These are phyloP conservation scores for Pseudorhiza aurosa DNA, from an alignment of 30 jellyfish, hydroid and myxozoan genomes.

Conservation along the genomic window DNA sequence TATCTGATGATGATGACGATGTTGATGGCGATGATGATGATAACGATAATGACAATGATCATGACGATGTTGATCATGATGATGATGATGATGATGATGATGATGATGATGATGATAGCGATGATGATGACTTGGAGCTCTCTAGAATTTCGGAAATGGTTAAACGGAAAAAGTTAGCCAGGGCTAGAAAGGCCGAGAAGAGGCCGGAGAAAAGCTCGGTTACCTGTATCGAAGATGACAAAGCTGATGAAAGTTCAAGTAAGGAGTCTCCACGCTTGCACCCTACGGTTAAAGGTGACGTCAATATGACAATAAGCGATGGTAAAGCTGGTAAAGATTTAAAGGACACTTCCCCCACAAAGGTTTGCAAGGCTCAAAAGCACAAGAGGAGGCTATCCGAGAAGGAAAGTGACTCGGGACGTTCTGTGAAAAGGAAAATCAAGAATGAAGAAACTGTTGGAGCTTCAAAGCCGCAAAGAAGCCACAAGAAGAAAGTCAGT, in stretches of 20 bases:
- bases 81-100: neutral
- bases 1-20: slow-evolving; percentile 38
- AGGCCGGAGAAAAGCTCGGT: neutral
- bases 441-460: neutral
- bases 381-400: neutral
- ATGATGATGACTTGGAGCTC: slow-evolving; percentile 32
- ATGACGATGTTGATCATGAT: slow-evolving; percentile 40
- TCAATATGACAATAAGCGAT: neutral
- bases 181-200: slow-evolving; percentile 19
- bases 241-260: neutral
- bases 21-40: slow-evolving; percentile 44
- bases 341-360: neutral
- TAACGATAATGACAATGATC: neutral
- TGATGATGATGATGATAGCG: too few relatives aligned
- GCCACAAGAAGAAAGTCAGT: neutral
- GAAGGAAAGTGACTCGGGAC: neutral
- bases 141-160: slow-evolving; percentile 49
- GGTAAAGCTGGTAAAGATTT: neutral
- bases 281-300: neutral
- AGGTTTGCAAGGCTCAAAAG: neutral
- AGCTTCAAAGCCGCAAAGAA: neutral
- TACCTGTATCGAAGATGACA: neutral
- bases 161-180: slow-evolving; percentile 32
- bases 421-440: neutral
- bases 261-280: neutral